Evolutionary conservation across 37 sponge, comb jelly and placozoan species (phyloP).

Genomic region (Crambe crambe): DNA sequence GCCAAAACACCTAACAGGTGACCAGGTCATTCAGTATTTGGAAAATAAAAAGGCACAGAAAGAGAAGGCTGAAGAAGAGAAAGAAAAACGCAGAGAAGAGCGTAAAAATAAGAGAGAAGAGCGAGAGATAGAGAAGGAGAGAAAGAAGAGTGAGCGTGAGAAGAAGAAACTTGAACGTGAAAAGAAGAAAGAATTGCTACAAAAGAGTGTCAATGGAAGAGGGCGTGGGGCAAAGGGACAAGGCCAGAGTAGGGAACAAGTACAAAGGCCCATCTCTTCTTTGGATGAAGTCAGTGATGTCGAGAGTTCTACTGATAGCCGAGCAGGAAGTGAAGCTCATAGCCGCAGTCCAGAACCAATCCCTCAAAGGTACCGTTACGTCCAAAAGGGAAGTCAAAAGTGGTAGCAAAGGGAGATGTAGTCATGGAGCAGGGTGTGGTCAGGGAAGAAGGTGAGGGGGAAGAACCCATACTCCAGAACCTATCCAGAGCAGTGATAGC

Average conservation of each 20-base stretch:
- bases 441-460: not conserved
- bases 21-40: not conserved
- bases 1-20: not conserved
- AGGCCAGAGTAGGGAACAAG: not conserved
- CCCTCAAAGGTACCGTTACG: too few relatives aligned
- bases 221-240: not conserved
- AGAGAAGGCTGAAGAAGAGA: not conserved
- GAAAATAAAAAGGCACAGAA: conserved; percentile 5
- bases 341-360: not conserved
- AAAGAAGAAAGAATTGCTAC: not conserved
- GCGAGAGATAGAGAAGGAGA: not conserved
- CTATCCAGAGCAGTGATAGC: not conserved
- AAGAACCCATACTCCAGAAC: too few relatives aligned
- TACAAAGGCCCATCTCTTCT: not conserved
- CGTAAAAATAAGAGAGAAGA: not conserved
- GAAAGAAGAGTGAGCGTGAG: not conserved
- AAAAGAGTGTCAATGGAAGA: not conserved
- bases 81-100: not conserved
- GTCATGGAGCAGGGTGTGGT: not conserved
- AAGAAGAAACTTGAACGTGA: not conserved
- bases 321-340: not conserved
- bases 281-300: not conserved
- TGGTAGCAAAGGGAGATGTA: not conserved
- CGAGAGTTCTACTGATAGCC: not conserved
- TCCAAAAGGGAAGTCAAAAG: not conserved